Evolutionary conservation across 23 tunicate species (phyloP), one percentile per base, ranked within the genome.

Genomic region (Oikopleura vanhoeffeni): DNA sequence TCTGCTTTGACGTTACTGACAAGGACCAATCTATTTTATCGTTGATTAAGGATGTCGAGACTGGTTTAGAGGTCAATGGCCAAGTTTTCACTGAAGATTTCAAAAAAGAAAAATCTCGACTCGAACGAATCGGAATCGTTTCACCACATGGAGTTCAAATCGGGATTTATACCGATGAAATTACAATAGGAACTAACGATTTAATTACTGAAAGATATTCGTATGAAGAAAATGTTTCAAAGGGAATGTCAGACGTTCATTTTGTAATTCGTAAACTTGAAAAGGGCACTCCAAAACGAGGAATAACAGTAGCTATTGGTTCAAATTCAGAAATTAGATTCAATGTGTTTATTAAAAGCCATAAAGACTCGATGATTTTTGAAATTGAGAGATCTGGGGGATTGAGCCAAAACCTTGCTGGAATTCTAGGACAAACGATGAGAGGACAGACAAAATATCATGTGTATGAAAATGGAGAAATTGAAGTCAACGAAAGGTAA

Each of bases 231-330:
- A 2, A 28, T 24, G 79, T 30, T 18, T 18, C 27, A 71, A 2
- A 71, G 27, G 79, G 79, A 28, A 24, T 71, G 79, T 33, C 27
- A 33, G 79, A 71, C 32, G 79, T 71, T 30, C 79, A 71, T 30
- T 18, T 71, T 30, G 38, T 13, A 32, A 38, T 71, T 71, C 79
- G 32, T 71, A 33, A 33, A 32, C 34, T 30, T 32, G 79, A 71
- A 30, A 71, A 71, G 79, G 79, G 79, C 79, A 71, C 27, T 24
- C 79, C 79, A 4, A 18, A 71, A 13, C 79, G 79, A 2, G 79
- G 79, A 18, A 38, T 71, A 4, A 18, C 35, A 33, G 79, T 71
- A 2, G 27, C 79, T 24, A 32, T 71, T 38, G 79, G 79, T 13
- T 30, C 27, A 13, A 2, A 18, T 13, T 33, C 34, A 33, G 79